These are phyloP conservation scores for Drosophila rellima DNA, from an alignment of 2,888 invertebrate genomes.

Conservation along the genomic window DNA sequence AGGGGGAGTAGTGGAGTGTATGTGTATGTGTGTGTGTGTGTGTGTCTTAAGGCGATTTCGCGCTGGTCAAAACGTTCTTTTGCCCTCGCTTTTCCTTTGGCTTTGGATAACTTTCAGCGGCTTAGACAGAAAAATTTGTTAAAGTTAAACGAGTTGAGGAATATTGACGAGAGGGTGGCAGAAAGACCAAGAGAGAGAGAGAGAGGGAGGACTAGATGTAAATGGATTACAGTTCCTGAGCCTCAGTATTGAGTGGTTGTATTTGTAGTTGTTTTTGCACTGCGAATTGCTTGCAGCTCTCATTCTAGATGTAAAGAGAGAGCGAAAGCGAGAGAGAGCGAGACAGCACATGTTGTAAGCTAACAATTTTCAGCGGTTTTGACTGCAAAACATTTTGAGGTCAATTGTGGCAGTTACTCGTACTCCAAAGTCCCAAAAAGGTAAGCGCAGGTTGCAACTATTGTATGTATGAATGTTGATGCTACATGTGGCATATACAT, in stretches of 20 bases:
- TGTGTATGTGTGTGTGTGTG: conserved; percentile 7
- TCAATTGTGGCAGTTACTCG: conserved; percentile 12
- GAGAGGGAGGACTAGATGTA: conserved; percentile 10
- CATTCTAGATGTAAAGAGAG: neutral
- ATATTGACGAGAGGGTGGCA: conserved; percentile 47
- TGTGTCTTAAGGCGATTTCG: conserved; percentile 36
- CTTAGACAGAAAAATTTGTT: conserved; percentile 64
- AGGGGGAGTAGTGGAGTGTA: neutral
- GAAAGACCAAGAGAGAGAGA: neutral
- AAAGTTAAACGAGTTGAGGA: conserved; percentile 66
- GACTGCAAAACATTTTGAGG: conserved; percentile 17
- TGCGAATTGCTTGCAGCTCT: conserved; percentile 32
- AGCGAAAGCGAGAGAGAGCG: neutral
- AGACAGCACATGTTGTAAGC: conserved; percentile 13
- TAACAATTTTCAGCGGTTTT: conserved; percentile 15
- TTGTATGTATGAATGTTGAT: neutral
- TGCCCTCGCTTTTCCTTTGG: neutral
- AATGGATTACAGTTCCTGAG: conserved; percentile 62
- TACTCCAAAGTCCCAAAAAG: conserved; percentile 9
- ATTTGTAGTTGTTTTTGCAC: conserved; percentile 22
- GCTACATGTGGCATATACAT: neutral
- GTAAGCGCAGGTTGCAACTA: conserved; percentile 3
- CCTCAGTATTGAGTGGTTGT: conserved; percentile 12
- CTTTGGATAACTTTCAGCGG: conserved; percentile 57
- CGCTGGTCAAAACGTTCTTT: neutral